phyloP scores from a whole-genome alignment of 2,888 invertebrate species.

The Eledona agricola region DNA sequence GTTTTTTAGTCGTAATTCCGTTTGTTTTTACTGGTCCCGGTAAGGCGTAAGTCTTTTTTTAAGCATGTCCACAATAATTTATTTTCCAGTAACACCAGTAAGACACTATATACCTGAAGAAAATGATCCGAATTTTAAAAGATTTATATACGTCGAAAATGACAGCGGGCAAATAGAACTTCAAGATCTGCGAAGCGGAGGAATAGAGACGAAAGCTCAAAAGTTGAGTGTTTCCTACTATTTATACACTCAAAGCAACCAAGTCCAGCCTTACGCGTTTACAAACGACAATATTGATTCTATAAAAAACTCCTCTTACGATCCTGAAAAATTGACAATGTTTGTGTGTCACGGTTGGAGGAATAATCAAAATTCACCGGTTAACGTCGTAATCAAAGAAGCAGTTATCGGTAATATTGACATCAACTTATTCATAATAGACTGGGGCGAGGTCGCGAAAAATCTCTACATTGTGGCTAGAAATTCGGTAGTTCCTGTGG shows the following conservation, averaged over 20 bases:
- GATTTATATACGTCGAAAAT: conserved; percentile 23
- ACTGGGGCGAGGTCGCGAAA: conserved; percentile 51
- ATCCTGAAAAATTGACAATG: conserved; percentile 44
- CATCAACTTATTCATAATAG: conserved; percentile 55
- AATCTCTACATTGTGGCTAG: conserved; percentile 43
- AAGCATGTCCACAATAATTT: background rate
- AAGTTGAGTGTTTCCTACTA: conserved; percentile 44
- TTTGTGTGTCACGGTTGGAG: conserved; percentile 57
- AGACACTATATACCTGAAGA: conserved; percentile 13
- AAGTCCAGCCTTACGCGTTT: conserved; percentile 26
- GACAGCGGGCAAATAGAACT: conserved; percentile 9
- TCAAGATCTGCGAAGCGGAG: conserved; percentile 14
- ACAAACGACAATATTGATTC: conserved; percentile 27
- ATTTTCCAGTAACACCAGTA: conserved; percentile 5
- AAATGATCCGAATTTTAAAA: conserved; percentile 19
- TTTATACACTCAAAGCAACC: conserved; percentile 44
- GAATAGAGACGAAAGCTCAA: conserved; percentile 31
- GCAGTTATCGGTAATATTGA: conserved; percentile 47
- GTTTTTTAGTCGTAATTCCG: conserved; percentile 7
- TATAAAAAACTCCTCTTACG: conserved; percentile 38
- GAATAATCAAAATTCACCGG: conserved; percentile 45
- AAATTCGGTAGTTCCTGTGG: conserved; percentile 45
- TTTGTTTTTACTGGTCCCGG: conserved; percentile 19
- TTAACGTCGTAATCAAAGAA: conserved; percentile 43
- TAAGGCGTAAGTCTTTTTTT: conserved; percentile 24